These are phyloP conservation scores for Orgyia antiqua DNA, from an alignment of 2,888 invertebrate species.

Conservation along the genomic window DNA sequence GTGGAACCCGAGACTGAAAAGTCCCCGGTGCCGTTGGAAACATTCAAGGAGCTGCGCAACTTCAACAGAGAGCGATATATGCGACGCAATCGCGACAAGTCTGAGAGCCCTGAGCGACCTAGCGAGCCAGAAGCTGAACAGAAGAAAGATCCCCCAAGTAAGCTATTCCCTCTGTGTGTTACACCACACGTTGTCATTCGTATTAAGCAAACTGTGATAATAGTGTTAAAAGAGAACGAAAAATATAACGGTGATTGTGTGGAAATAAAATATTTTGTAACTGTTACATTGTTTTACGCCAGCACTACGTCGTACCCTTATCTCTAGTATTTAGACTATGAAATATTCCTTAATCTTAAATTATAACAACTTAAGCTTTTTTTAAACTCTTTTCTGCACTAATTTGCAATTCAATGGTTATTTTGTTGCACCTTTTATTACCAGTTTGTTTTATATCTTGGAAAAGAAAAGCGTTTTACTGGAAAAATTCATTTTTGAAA, in stretches of 20 bases:
- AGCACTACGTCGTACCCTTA: conserved; percentile 54
- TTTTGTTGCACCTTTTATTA: too few species aligned
- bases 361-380: too few species aligned
- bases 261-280: conserved; percentile 66
- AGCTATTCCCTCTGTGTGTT: conserved; percentile 44
- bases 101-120: conserved; percentile 73
- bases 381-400: too few species aligned
- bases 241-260: conserved; percentile 42
- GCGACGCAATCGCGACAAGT: conserved; percentile 80
- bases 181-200: conserved; percentile 12
- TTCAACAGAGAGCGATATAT: conserved; percentile 81
- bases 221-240: conserved; percentile 47
- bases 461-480: too few species aligned
- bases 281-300: conserved; percentile 52
- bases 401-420: too few species aligned
- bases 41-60: conserved; percentile 78
- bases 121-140: conserved; percentile 7
- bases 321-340: too few species aligned
- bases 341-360: too few species aligned
- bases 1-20: conserved; percentile 22
- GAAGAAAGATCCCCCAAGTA: conserved; percentile 60
- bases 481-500: too few species aligned
- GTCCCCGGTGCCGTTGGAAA: conserved; percentile 33
- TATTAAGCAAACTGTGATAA: conserved; percentile 41
- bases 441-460: too few species aligned